These are phyloP conservation scores for Pithys albifrons DNA, from an alignment of 2,113 vertebrate genomes.

Conservation along the genomic window DNA sequence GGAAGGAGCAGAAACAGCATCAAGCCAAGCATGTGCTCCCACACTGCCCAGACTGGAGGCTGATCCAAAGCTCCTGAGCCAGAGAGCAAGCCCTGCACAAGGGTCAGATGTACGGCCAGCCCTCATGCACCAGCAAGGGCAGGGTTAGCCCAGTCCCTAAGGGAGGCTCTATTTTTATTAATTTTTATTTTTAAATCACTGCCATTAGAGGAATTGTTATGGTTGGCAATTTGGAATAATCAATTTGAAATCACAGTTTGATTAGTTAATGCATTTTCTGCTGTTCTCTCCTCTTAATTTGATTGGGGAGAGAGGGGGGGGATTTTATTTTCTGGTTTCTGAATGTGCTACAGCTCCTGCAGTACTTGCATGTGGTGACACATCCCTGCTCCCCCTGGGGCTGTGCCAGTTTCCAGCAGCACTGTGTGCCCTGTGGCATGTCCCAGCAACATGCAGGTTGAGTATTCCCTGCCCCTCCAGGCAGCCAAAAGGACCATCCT, in stretches of 20 bases:
- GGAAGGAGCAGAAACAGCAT: not conserved
- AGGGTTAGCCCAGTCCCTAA: not conserved
- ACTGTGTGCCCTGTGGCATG: accelerated
- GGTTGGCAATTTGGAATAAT: conserved; percentile 75
- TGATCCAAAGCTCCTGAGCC: not conserved
- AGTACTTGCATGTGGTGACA: accelerated
- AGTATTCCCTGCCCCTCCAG: not conserved
- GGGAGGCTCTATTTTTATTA: conserved; percentile 2
- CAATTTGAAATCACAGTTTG: conserved; percentile 76
- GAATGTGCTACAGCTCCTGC: not conserved
- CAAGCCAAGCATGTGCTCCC: not conserved
- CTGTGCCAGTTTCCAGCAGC: no score
- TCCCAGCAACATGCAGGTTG: not conserved
- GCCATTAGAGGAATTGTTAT: conserved; percentile 70
- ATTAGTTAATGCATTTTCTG: conserved; percentile 77
- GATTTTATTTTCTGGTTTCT: not conserved
- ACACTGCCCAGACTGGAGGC: accelerated
- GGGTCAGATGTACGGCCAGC: not conserved
- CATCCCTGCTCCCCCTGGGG: not conserved
- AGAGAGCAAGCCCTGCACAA: not conserved
- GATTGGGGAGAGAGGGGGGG: not conserved
- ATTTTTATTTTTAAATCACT: conserved; percentile 54
- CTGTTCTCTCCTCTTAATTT: conserved; percentile 59
- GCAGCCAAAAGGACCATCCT: not conserved
- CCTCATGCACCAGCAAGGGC: not conserved